Conservation (phyloP, 2,113 vertebrate genomes). For the Nycticorax nycticorax region DNA sequence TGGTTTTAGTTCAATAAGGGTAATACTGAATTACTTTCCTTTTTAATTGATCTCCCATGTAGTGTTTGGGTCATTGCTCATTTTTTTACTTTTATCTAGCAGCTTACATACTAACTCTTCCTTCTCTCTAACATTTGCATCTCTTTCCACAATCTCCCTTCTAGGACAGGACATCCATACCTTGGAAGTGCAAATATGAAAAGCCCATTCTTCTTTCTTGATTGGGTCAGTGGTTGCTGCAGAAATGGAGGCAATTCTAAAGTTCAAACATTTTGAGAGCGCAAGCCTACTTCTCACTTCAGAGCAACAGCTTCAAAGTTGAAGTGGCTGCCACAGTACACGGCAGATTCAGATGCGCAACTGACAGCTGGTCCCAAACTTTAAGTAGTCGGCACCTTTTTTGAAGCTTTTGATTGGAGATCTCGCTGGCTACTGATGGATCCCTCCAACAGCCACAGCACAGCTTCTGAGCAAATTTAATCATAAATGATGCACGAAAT, state of each 20-base stretch:
- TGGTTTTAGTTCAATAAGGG: neutral
- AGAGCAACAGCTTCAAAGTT: neutral
- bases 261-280: neutral
- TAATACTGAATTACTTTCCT: neutral
- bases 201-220: neutral
- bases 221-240: neutral
- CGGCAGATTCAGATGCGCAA: accelerated
- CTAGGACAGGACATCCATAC: neutral
- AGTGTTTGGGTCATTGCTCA: neutral
- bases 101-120: neutral
- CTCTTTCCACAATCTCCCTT: neutral
- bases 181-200: neutral
- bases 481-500: neutral
- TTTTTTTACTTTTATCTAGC: neutral
- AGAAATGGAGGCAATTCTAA: neutral
- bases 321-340: neutral
- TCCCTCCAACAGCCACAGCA: neutral
- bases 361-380: neutral
- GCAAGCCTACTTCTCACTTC: neutral
- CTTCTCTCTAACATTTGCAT: neutral
- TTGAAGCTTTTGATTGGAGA: neutral
- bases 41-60: neutral
- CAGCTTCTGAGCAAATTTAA: neutral
- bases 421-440: neutral
- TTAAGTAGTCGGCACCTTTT: neutral